phyloP scores from a whole-genome alignment of 2,113 vertebrate species.

The Willisornis vidua region DNA sequence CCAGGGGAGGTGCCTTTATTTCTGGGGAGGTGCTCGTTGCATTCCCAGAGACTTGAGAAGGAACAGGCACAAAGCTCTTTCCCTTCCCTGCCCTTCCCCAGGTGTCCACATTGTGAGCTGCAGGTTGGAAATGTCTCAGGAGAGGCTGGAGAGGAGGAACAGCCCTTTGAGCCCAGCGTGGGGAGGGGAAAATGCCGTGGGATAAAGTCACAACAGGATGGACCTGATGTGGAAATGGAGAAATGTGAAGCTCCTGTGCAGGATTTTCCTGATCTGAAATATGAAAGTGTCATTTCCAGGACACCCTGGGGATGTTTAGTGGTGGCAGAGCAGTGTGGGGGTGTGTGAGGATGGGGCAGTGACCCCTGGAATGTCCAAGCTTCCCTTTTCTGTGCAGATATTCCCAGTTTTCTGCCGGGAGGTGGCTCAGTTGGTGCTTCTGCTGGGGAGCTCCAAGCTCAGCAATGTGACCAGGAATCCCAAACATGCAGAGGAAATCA shows the following conservation, averaged over 20 bases:
- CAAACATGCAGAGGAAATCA: fast-evolving
- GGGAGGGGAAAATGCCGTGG: not conserved
- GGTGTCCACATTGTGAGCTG: not conserved
- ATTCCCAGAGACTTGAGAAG: not conserved
- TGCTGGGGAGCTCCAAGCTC: not conserved
- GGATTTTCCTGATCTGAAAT: not conserved
- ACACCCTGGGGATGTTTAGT: fast-evolving
- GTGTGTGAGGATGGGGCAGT: fast-evolving
- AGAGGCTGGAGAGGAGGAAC: not conserved
- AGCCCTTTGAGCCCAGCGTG: not conserved
- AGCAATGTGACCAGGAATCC: not conserved
- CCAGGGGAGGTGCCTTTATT: not conserved
- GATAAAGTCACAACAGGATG: not conserved
- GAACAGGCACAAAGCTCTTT: fast-evolving
- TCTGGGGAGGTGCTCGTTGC: not conserved
- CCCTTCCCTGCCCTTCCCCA: not conserved
- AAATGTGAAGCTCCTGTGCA: not conserved
- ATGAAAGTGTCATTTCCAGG: not conserved
- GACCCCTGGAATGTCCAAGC: not conserved
- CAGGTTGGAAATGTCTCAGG: not conserved
- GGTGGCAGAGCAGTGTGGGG: not conserved
- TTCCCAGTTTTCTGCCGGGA: not conserved
- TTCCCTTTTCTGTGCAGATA: not conserved
- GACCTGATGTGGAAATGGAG: not conserved
- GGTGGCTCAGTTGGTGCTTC: not conserved